Evolutionary conservation across 2,888 invertebrate species (phyloP).

Genomic region (Drosophila nr. fundita): DNA sequence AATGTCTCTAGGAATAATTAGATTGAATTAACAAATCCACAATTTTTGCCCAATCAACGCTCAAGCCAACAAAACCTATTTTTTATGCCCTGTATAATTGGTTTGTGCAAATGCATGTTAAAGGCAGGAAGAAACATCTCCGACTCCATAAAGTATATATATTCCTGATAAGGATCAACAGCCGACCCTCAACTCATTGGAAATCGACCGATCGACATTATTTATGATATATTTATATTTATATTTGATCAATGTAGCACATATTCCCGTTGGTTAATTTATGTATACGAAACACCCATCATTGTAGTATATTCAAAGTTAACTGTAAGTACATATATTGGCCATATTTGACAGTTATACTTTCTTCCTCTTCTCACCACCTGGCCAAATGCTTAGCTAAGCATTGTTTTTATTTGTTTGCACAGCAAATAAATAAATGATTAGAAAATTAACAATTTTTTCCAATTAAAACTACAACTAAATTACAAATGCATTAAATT

Average conservation of each 20-base stretch:
- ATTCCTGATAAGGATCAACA: neutral
- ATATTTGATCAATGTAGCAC: neutral
- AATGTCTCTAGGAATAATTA: neutral
- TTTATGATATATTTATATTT: too few species aligned
- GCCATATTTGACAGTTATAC: neutral
- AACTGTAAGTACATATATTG: neutral
- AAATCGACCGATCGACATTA: neutral
- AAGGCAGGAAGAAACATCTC: neutral
- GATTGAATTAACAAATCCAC: neutral
- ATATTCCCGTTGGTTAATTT: neutral
- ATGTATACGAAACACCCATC: neutral
- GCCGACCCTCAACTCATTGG: neutral
- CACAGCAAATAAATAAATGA: constrained; percentile 66
- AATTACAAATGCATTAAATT: constrained; percentile 81
- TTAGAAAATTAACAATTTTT: constrained; percentile 74
- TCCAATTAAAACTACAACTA: constrained; percentile 81
- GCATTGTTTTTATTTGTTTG: constrained; percentile 11
- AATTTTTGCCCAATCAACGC: neutral
- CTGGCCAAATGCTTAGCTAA: neutral
- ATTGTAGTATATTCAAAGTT: neutral
- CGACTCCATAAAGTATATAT: neutral
- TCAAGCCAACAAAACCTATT: neutral
- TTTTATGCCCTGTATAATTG: too few species aligned
- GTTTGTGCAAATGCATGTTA: too few species aligned
- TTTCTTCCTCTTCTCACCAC: neutral